phyloP scores from a whole-genome alignment of 2,888 invertebrate species.

The Drosophila demipolita region DNA sequence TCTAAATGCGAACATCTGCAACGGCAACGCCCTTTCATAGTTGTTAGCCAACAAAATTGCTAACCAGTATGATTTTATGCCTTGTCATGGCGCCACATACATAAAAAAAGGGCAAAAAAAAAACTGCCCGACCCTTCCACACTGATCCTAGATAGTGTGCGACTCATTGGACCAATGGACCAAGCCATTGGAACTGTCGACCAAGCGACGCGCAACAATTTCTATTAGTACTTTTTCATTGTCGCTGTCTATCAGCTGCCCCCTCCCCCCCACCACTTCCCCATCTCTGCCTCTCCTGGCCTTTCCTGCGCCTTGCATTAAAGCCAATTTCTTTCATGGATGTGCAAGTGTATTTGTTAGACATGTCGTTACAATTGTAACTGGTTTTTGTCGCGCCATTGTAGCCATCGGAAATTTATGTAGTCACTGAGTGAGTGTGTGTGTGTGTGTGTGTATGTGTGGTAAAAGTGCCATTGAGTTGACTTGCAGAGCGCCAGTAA shows the following conservation, averaged over 20 bases:
- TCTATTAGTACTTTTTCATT: slow-evolving; percentile 60
- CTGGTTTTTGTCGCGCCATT: slow-evolving; percentile 54
- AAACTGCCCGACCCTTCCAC: slow-evolving; percentile 34
- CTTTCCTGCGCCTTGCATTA: slow-evolving; percentile 34
- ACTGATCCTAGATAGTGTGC: slow-evolving; percentile 64
- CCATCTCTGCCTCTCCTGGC: not conserved
- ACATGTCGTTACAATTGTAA: slow-evolving; percentile 64
- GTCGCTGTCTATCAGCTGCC: slow-evolving; percentile 53
- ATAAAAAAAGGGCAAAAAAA: not conserved
- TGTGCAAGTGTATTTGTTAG: slow-evolving; percentile 15
- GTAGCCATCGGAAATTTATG: slow-evolving; percentile 49
- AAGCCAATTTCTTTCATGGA: slow-evolving; percentile 49
- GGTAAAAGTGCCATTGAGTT: slow-evolving; percentile 50
- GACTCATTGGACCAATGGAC: slow-evolving; percentile 44
- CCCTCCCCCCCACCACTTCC: slow-evolving; percentile 5
- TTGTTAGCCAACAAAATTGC: slow-evolving; percentile 47
- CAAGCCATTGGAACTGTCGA: slow-evolving; percentile 37
- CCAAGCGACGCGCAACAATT: slow-evolving; percentile 67
- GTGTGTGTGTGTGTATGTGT: slow-evolving; percentile 31
- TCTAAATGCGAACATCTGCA: slow-evolving; percentile 29
- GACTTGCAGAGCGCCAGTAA: slow-evolving; percentile 49
- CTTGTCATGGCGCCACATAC: slow-evolving; percentile 49
- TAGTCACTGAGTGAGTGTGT: slow-evolving; percentile 21
- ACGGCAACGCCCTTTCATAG: slow-evolving; percentile 44
- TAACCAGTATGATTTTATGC: slow-evolving; percentile 52